Conservation (phyloP, 1,140 invertebrate species). For the Ericerus pela region DNA sequence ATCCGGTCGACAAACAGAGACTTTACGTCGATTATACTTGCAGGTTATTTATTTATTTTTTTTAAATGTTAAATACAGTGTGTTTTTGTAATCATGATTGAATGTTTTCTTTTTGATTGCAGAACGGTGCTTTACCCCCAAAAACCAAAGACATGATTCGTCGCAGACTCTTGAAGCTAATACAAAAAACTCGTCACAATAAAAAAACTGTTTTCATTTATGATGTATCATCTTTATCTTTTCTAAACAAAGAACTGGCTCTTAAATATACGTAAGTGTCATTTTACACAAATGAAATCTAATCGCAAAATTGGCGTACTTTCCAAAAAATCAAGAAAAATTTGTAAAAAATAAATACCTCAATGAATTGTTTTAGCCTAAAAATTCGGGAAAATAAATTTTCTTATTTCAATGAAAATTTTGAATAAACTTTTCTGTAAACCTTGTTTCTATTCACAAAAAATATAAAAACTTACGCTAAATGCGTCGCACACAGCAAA, state of each 20-base stretch:
- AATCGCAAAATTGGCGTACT: too few species aligned
- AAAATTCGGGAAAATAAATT: too few species aligned
- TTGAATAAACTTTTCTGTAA: too few species aligned
- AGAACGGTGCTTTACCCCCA: not conserved
- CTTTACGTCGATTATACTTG: not conserved
- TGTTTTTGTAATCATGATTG: not conserved
- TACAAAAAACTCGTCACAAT: not conserved
- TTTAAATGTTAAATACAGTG: not conserved
- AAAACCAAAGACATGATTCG: slow-evolving; percentile 1
- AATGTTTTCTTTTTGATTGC: not conserved
- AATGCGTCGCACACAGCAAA: too few species aligned
- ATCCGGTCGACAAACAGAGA: not conserved
- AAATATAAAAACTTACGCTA: too few species aligned
- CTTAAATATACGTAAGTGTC: slow-evolving; percentile 68
- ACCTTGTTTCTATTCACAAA: too few species aligned
- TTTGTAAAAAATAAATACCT: too few species aligned
- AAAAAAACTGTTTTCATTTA: slow-evolving; percentile 52
- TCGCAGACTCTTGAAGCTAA: not conserved
- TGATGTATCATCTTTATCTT: slow-evolving; percentile 58
- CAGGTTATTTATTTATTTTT: not conserved
- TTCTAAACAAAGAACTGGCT: slow-evolving; percentile 60
- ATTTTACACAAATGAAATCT: too few species aligned
- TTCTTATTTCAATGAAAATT: too few species aligned
- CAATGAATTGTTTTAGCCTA: too few species aligned
- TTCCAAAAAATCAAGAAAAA: too few species aligned